phyloP scores from a whole-genome alignment of 1,140 invertebrate species.

The Drosophila ironensis region DNA sequence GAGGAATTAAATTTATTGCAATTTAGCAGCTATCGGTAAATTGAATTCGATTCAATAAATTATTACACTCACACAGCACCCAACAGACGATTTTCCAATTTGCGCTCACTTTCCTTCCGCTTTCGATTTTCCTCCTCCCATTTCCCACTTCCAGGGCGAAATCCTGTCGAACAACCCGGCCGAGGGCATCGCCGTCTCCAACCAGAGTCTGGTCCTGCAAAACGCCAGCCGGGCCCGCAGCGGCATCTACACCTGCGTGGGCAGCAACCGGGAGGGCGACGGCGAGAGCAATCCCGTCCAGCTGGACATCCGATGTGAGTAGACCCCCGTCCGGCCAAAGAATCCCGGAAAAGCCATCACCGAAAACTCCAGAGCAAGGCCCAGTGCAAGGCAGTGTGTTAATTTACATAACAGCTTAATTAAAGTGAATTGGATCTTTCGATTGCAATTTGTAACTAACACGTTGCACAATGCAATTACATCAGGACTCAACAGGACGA shows the following conservation, averaged over 20 bases:
- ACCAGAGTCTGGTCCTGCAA: constrained; percentile 93
- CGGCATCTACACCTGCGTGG: constrained; percentile 92
- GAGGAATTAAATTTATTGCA: constrained; percentile 77
- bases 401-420: constrained; percentile 61
- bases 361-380: not conserved
- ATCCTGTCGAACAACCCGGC: constrained; percentile 88
- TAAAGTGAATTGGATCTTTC: constrained; percentile 40
- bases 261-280: constrained; percentile 92
- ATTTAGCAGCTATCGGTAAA: constrained; percentile 63
- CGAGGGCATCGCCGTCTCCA: constrained; percentile 91
- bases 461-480: constrained; percentile 45
- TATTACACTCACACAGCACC: constrained; percentile 12
- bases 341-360: not conserved
- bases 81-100: constrained; percentile 23
- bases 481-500: constrained; percentile 8
- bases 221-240: constrained; percentile 88
- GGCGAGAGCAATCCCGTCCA: constrained; percentile 91
- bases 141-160: constrained; percentile 83
- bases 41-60: constrained; percentile 75
- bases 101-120: constrained; percentile 7
- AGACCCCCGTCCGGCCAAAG: not conserved
- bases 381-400: constrained; percentile 21
- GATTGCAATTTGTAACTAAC: constrained; percentile 43
- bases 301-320: constrained; percentile 94
- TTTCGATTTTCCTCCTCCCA: constrained; percentile 1